Conservation (phyloP, 2,888 invertebrate genomes). For the Catocala nupta region DNA sequence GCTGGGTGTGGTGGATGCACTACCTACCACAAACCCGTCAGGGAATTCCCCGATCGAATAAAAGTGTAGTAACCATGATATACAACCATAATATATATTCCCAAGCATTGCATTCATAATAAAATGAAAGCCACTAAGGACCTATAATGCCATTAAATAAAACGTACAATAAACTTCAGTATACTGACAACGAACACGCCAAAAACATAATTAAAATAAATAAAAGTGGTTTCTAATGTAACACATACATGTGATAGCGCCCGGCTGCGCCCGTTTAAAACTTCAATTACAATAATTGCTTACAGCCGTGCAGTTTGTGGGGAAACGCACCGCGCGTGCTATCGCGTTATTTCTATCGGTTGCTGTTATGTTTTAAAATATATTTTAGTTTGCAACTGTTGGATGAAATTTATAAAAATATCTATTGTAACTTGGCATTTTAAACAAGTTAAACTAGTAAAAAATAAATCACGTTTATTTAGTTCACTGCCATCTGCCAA, state of each 20-base stretch:
- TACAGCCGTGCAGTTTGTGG: constrained; percentile 42
- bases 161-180: constrained; percentile 33
- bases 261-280: constrained; percentile 38
- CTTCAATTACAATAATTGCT: constrained; percentile 50
- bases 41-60: constrained; percentile 7
- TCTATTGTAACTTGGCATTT: too few relatives aligned
- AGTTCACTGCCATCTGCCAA: too few relatives aligned
- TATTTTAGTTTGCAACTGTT: constrained; percentile 19
- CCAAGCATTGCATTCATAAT: background rate
- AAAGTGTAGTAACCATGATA: background rate
- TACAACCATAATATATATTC: background rate
- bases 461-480: too few relatives aligned
- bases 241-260: constrained; percentile 24
- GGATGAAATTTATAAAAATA: background rate
- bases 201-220: constrained; percentile 54
- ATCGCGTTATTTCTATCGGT: constrained; percentile 33
- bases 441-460: too few relatives aligned
- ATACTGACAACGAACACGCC: constrained; percentile 28
- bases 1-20: constrained; percentile 3
- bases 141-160: constrained; percentile 30
- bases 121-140: background rate
- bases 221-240: constrained; percentile 49
- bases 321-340: constrained; percentile 22
- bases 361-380: constrained; percentile 28
- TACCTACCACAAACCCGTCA: background rate